Evolutionary conservation across 2,113 vertebrate species (phyloP).

Genomic region (Ictalurus punctatus): DNA sequence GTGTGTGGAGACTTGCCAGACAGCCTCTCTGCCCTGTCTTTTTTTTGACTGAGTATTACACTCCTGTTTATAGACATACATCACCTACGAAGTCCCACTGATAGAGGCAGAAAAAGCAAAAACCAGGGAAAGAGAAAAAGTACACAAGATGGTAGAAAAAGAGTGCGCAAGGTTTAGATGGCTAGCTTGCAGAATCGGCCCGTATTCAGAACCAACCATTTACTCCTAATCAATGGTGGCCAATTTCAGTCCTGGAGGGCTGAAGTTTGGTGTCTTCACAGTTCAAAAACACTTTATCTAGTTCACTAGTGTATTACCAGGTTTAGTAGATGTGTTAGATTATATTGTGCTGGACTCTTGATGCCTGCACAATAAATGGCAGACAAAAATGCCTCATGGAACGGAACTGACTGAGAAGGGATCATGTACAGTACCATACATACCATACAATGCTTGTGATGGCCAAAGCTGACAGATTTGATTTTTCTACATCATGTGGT

Average conservation of each 20-base stretch:
- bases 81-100: constrained; percentile 25
- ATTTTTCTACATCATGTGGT: neutral
- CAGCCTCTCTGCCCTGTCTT: constrained; percentile 21
- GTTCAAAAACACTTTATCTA: neutral
- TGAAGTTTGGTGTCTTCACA: neutral
- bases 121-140: neutral
- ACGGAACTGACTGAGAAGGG: constrained; percentile 30
- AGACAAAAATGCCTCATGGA: constrained; percentile 41
- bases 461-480: neutral
- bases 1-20: constrained; percentile 32
- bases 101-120: neutral
- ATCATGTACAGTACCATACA: neutral
- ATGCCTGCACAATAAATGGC: constrained; percentile 40
- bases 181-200: constrained; percentile 31
- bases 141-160: neutral
- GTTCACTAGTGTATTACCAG: no score
- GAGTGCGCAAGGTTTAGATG: constrained; percentile 17
- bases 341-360: neutral
- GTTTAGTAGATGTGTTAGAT: neutral
- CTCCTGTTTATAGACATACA: constrained; percentile 28
- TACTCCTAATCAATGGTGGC: neutral
- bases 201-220: constrained; percentile 24
- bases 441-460: neutral
- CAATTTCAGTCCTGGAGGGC: neutral
- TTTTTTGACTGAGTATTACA: constrained; percentile 7